phyloP scores from a whole-genome alignment of 2,888 invertebrate genomes.

The Rhyacophila evoluta region DNA sequence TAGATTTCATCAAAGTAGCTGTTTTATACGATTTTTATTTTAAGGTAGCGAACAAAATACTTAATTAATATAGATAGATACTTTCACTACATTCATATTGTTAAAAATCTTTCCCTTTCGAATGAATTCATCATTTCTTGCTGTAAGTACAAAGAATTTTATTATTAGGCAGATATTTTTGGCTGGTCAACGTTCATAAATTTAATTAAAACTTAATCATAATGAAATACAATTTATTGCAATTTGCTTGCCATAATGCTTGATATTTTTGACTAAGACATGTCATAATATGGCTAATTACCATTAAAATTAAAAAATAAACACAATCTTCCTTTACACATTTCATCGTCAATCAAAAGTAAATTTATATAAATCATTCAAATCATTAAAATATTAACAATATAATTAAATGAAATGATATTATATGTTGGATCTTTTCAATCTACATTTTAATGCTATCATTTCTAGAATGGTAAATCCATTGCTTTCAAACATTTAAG shows the following conservation, averaged over 20 bases:
- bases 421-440: not conserved
- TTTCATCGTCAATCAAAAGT: not conserved
- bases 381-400: not conserved
- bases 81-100: too few species aligned
- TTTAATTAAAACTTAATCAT: not conserved
- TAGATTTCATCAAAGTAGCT: too few species aligned
- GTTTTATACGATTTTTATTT: too few species aligned
- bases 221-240: slow-evolving; percentile 14
- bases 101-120: too few species aligned
- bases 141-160: too few species aligned
- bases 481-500: not conserved
- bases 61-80: too few species aligned
- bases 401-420: slow-evolving; percentile 13
- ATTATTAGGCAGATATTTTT: not conserved
- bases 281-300: slow-evolving; percentile 22
- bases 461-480: not conserved
- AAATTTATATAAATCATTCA: not conserved
- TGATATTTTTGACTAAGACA: slow-evolving; percentile 19
- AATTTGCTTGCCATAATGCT: not conserved
- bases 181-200: not conserved
- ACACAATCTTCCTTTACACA: slow-evolving; percentile 14
- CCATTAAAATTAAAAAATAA: slow-evolving; percentile 24
- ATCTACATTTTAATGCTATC: not conserved
- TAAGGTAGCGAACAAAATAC: too few species aligned
- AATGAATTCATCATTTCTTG: too few species aligned